Base-by-base conservation (phyloP, 1,140 invertebrate genomes). In the Zaprionus ornatus region DNA sequence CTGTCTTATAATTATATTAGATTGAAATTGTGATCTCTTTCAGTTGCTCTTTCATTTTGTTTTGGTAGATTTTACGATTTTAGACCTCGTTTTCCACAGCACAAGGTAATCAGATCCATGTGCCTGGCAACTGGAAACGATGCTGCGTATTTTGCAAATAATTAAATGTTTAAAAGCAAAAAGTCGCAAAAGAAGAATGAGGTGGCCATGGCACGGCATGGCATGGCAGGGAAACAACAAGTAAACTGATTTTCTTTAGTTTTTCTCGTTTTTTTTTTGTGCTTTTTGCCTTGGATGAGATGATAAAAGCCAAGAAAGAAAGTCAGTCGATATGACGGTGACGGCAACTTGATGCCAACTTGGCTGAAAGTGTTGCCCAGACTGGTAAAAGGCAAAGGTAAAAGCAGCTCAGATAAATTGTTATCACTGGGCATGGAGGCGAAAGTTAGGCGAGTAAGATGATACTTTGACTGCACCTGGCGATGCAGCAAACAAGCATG, bases 341-440 rank as follows among this genome's bases (percentile, higher is more conserved):
- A 45, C 70, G 79, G 76, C 71, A 86, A 86, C 80, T 79, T 82
- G 77, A 87, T 73, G 80, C 77, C 72, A 84, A 82, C 71, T 82
- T 65, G 68, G 64, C 45, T 65, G 73, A 83, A 84, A 74, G 63
- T 66, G 71, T 79, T 76, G 71, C 69, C 65, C 59, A 67, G 68
- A 45, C 40, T 45, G 40, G 72, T 42, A 45, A 62, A 62, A 62
- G 50, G 37, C 48, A 37, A 56, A 45, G 21, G 59, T 6, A 45
- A 48, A 21, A 40, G 37, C 81, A 70, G 59, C 70, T 45, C 54
- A 67, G 81, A 76, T 82, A 83, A 80, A 73, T 64, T 74, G 64
- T 81, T 83, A 82, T 76, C 81, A 75, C 55, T 56, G 52, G 37
- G 45, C 37, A 64, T 32, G 50, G 13, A 56, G 60, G n/a, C 40